Conservation (phyloP, 2,797 vertebrate genomes). For the Lepilemur septentrionalis region DNA sequence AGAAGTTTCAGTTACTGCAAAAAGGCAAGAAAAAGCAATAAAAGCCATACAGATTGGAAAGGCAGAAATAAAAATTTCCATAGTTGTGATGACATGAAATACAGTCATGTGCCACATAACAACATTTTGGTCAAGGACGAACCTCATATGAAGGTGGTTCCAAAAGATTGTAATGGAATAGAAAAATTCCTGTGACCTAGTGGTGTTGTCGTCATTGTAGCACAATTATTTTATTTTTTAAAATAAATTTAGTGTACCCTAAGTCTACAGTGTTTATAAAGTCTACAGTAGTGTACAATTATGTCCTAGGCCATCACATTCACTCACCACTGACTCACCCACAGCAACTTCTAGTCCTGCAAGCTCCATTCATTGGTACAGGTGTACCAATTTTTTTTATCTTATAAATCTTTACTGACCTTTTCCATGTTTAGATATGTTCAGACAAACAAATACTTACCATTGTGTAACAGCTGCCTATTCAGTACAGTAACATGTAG, state of each 20-base stretch:
- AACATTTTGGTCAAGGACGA: neutral
- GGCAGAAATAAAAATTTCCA: neutral
- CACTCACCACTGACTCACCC: neutral
- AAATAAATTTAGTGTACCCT: neutral
- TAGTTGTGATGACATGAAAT: conserved; percentile 26
- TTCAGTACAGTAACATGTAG: neutral
- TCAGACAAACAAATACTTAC: neutral
- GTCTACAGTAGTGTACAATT: neutral
- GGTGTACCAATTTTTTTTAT: neutral
- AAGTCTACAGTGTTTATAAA: neutral
- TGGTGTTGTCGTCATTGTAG: neutral
- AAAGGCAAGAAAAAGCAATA: conserved; percentile 3
- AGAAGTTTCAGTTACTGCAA: neutral
- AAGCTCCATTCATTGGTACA: neutral
- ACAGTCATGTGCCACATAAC: neutral
- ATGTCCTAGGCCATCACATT: neutral
- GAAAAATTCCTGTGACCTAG: neutral
- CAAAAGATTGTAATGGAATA: neutral
- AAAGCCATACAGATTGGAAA: neutral
- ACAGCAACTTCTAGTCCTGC: neutral
- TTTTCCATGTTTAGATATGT: neutral
- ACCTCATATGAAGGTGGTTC: neutral
- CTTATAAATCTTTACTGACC: neutral
- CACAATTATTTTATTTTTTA: neutral
- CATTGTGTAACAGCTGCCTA: neutral